Percentiles rank a stretch among this genome's conserved stretches.
phyloP scores from a whole-genome alignment of 2,113 vertebrate species.

The Elaphurus davidianus region DNA sequence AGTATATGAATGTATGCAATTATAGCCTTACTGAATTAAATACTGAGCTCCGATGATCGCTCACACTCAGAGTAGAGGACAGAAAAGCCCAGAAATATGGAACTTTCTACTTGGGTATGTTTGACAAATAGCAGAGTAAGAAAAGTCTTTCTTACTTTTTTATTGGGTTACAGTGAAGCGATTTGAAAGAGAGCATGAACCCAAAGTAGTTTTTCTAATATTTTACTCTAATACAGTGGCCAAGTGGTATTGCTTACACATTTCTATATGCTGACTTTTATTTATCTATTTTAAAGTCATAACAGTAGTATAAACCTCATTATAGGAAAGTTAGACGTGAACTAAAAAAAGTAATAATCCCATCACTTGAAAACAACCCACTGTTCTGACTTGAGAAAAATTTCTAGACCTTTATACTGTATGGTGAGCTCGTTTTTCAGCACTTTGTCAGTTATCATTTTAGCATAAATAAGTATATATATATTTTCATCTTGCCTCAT shows the following conservation, averaged over 20 bases:
- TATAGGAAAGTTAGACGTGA: neutral
- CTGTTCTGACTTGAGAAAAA: neutral
- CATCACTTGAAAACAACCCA: neutral
- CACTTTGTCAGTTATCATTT: neutral
- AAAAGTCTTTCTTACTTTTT: neutral
- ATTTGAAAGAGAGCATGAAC: neutral
- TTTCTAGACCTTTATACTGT: neutral
- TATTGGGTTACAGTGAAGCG: neutral
- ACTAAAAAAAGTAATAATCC: neutral
- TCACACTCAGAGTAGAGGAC: neutral
- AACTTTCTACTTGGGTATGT: neutral
- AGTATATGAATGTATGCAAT: neutral
- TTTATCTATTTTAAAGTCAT: neutral
- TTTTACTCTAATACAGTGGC: neutral
- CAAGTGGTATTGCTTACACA: neutral
- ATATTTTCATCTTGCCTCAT: neutral
- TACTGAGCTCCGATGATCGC: neutral
- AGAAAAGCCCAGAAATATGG: neutral
- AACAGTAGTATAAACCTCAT: neutral
- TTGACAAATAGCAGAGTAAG: neutral
- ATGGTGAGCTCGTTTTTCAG: neutral
- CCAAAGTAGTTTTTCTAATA: neutral
- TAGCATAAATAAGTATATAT: neutral
- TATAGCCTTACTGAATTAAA: neutral
- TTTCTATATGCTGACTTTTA: neutral